Base-by-base conservation (phyloP, 2,113 vertebrate species). In the Australoheros scitulus region DNA sequence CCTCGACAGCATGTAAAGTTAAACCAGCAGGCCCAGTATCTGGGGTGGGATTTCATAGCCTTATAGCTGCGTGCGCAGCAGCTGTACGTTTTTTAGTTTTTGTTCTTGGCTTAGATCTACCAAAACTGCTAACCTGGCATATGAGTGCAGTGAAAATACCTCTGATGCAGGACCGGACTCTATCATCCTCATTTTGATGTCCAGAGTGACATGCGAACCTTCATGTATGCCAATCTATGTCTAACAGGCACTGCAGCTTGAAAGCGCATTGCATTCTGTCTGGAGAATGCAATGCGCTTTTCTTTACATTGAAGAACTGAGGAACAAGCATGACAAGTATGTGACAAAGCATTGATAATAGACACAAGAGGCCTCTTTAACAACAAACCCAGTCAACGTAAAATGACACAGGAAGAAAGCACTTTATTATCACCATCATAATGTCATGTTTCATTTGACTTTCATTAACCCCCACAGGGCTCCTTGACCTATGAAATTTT, bases 31-130 rank as follows among this genome's bases (percentile, higher is more conserved):
- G 13, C 20, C 80, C 26, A 77, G 61, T 57, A 17, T 70, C 11
- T 50, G 13, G 32, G 32, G 55, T 83, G 52, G 20, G 70, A 76
- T 87, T 80, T 86, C 72, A 83, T 18, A 29, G 32, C 58, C 58
- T 56, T 32, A 74, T 17, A 50, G 47, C 13, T 81, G 61, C 2
- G 9, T 78, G 15, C 7, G 8, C 43, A 47, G 26, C 76, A 61
- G 26, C 76, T 61, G 57, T 50, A 47, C 47, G 55, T 72, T 72
- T 72, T 72, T 34, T 26, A 72, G 6, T 55, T 72, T 72, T 72
- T 34, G 11, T 13, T 55, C 6, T 52, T 72, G 11, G 47, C 47
- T 55, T 18, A 72, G 3, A 55, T 55, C 5, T 50, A 52, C 29
- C 0, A 0, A 8, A 38, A 38, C 10, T 50, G 47, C 47, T 50